phyloP scores from a whole-genome alignment of 1,140 invertebrate genomes.

The Drosophila micromelanica region DNA sequence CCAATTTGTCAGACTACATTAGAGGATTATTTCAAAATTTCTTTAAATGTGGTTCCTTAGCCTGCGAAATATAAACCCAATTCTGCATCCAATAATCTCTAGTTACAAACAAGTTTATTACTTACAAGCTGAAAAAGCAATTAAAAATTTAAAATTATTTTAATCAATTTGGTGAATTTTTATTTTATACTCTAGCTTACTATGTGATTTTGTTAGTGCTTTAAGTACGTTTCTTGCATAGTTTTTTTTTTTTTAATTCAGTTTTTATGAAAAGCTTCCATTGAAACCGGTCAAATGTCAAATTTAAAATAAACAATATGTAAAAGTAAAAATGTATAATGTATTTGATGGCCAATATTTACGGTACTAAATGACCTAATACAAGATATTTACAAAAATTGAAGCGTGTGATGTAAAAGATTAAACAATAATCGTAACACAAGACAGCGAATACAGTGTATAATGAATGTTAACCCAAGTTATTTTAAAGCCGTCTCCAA shows the following conservation, averaged over 20 bases:
- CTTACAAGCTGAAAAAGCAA: slow-evolving; percentile 1
- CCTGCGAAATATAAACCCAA: not conserved
- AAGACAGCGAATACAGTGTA: slow-evolving; percentile 76
- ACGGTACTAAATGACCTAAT: slow-evolving; percentile 65
- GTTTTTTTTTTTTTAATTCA: slow-evolving; percentile 39
- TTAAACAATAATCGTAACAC: slow-evolving; percentile 79
- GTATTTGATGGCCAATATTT: slow-evolving; percentile 40
- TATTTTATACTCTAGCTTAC: slow-evolving; percentile 73
- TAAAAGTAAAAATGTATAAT: slow-evolving; percentile 37
- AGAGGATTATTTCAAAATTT: slow-evolving; percentile 4
- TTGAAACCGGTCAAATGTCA: slow-evolving; percentile 41
- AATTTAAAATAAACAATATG: slow-evolving; percentile 32
- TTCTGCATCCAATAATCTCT: slow-evolving; percentile 11
- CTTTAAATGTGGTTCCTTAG: not conserved
- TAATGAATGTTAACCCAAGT: slow-evolving; percentile 55
- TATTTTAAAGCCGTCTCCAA: slow-evolving; percentile 67
- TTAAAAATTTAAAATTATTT: slow-evolving; percentile 24
- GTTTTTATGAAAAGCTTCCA: slow-evolving; percentile 56
- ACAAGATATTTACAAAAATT: slow-evolving; percentile 59
- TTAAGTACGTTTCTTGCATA: slow-evolving; percentile 72
- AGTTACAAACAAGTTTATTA: slow-evolving; percentile 10
- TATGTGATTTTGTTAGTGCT: slow-evolving; percentile 78
- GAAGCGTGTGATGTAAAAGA: slow-evolving; percentile 55
- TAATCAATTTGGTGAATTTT: slow-evolving; percentile 25
- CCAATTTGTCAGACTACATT: not conserved